These are phyloP conservation scores for Myathropa florea DNA, from an alignment of 2,888 invertebrate species.

Conservation along the genomic window DNA sequence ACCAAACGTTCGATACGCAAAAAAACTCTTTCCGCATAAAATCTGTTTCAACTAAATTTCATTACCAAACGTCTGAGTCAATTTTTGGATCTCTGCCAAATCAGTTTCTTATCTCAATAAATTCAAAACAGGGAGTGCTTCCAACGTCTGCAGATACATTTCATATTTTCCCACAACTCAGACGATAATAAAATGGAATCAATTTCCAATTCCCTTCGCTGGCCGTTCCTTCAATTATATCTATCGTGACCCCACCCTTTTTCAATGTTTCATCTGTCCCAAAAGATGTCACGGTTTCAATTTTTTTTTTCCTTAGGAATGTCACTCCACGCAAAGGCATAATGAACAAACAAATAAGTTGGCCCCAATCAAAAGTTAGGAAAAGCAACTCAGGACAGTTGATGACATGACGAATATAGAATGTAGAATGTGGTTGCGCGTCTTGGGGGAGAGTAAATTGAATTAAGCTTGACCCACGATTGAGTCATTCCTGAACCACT, in stretches of 20 bases:
- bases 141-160: neutral
- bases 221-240: neutral
- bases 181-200: neutral
- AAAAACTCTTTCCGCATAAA: no score
- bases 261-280: neutral
- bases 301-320: no score
- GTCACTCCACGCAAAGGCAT: neutral
- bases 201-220: neutral
- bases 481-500: slow-evolving; percentile 33
- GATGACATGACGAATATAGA: neutral
- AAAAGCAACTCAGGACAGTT: neutral
- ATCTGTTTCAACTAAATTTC: neutral
- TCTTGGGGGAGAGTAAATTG: slow-evolving; percentile 36
- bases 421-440: neutral
- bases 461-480: slow-evolving; percentile 56
- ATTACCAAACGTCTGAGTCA: neutral
- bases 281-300: neutral
- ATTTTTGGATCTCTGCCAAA: neutral
- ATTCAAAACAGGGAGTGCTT: slow-evolving; percentile 3
- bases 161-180: neutral
- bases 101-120: slow-evolving; percentile 5
- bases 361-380: neutral
- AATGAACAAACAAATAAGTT: neutral
- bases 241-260: neutral
- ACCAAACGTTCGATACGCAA: no score